Percentiles rank a stretch among this genome's conserved stretches.
phyloP scores from a whole-genome alignment of 2,888 invertebrate species.

The Pantelozetes paolii region DNA sequence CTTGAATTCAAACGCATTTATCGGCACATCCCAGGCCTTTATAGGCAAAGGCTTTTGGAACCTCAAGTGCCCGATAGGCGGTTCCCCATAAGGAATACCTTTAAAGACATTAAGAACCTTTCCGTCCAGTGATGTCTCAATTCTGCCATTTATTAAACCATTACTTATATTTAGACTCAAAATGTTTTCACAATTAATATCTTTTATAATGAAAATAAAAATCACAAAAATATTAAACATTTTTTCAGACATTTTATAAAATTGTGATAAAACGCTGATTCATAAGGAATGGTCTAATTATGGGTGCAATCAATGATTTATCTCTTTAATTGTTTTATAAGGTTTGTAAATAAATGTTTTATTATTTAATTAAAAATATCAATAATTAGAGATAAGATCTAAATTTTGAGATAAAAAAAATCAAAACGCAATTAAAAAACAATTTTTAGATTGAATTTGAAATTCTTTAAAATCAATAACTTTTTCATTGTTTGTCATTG shows the following conservation, averaged over 20 bases:
- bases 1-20: background rate
- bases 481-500: background rate
- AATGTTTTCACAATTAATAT: background rate
- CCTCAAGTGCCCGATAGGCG: background rate
- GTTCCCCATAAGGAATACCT: constrained; percentile 28
- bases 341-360: too few species aligned
- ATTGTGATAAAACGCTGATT: too few species aligned
- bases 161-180: background rate
- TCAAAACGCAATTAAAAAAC: background rate
- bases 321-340: too few species aligned
- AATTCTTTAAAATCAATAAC: background rate
- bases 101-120: background rate
- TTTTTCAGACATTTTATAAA: too few species aligned
- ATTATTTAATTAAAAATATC: too few species aligned
- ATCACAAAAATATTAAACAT: too few species aligned
- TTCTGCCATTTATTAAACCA: background rate
- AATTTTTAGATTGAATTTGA: background rate
- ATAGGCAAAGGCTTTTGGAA: background rate
- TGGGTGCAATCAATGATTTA: too few species aligned
- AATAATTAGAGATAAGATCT: too few species aligned
- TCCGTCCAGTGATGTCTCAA: background rate
- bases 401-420: too few species aligned
- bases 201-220: background rate
- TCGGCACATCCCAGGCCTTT: background rate
- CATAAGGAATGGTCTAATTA: too few species aligned